Conservation (phyloP, 2,888 invertebrate species). For the Hypsopygia costalis region DNA sequence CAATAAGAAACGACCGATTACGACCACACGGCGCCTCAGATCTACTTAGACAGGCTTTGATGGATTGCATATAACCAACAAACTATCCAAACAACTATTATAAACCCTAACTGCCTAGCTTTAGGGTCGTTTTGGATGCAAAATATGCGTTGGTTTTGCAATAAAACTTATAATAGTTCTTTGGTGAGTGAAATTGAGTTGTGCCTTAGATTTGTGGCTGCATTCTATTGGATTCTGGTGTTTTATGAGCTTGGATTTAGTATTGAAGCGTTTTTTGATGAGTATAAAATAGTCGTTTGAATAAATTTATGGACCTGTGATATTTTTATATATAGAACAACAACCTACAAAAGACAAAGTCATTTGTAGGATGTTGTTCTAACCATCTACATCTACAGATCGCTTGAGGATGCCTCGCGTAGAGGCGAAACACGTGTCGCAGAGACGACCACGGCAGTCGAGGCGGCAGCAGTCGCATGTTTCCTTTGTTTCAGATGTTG, state of each 20-base stretch:
- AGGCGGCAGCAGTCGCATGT: too few species aligned
- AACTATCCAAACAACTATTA: neutral
- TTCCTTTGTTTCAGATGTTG: too few species aligned
- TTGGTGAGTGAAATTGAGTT: constrained; percentile 2
- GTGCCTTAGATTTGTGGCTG: constrained; percentile 4
- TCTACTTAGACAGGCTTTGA: constrained; percentile 4
- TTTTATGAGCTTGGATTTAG: neutral
- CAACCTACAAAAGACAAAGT: too few species aligned
- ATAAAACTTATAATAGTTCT: constrained; percentile 6
- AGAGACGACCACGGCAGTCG: too few species aligned
- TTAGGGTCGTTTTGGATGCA: neutral
- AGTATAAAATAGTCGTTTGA: too few species aligned
- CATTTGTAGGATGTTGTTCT: too few species aligned
- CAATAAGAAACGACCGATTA: neutral
- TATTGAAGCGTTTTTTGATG: too few species aligned
- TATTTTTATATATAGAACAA: too few species aligned
- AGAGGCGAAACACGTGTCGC: too few species aligned
- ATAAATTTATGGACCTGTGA: too few species aligned
- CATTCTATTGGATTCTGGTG: neutral
- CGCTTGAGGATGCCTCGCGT: too few species aligned
- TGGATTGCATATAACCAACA: constrained; percentile 1
- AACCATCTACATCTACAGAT: too few species aligned
- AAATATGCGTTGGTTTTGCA: neutral
- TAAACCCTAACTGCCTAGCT: neutral
- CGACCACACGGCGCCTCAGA: neutral